A percentile compares a stretch with the other conserved stretches of the same genome.
Conservation (phyloP, 2,113 vertebrate genomes). For the Tricholaema leucomelas region DNA sequence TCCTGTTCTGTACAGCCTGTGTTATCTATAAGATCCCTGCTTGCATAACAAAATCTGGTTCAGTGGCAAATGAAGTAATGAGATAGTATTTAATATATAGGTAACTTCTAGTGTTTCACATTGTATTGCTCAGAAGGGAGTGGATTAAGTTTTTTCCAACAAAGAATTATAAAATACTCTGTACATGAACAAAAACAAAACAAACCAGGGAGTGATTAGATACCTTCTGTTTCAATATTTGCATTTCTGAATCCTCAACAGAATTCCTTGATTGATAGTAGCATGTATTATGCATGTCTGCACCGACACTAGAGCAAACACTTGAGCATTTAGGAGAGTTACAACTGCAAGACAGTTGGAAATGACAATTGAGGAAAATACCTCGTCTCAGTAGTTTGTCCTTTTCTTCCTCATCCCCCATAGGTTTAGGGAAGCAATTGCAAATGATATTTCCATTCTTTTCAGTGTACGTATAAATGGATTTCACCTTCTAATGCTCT, state of each 20-base stretch:
- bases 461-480: neutral
- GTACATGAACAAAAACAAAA: neutral
- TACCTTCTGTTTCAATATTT: neutral
- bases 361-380: neutral
- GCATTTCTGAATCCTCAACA: neutral
- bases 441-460: neutral
- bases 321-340: neutral
- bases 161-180: neutral
- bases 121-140: neutral
- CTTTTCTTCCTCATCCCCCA: neutral
- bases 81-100: neutral
- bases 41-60: neutral
- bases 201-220: rapidly evolving
- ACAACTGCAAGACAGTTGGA: neutral
- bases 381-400: neutral
- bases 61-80: neutral
- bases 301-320: neutral
- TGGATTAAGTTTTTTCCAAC: neutral
- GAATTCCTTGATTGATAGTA: neutral
- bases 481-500: slow-evolving; percentile 21
- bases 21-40: neutral
- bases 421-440: neutral
- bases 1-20: neutral
- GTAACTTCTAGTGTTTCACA: neutral
- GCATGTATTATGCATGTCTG: neutral